Conservation (phyloP, 2,888 invertebrate genomes). For the Chloroclysta siterata region DNA sequence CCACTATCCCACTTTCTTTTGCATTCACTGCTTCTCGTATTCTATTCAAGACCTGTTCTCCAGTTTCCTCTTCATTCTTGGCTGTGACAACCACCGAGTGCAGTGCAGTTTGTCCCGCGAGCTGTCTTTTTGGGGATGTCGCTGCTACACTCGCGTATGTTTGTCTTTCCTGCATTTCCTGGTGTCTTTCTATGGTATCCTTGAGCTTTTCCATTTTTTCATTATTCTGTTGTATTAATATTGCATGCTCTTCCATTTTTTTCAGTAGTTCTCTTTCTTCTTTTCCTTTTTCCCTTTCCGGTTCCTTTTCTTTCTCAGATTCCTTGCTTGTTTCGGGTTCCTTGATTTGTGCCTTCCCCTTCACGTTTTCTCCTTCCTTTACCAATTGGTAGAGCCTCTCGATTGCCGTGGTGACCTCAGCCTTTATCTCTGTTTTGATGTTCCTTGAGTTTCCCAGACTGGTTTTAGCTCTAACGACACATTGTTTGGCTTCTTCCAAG, state of each 20-base stretch:
- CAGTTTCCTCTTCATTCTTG: not conserved
- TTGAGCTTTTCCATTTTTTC: not conserved
- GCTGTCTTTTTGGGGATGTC: not conserved
- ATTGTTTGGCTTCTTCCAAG: not conserved
- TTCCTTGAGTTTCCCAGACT: not conserved
- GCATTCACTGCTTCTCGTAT: not conserved
- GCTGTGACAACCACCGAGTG: not conserved
- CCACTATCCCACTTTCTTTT: not conserved
- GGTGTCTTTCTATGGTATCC: not conserved
- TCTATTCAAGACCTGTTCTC: not conserved
- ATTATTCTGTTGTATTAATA: not conserved
- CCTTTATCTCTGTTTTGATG: not conserved
- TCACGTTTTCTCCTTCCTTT: constrained; percentile 1
- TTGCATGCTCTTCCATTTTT: not conserved
- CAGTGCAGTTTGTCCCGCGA: not conserved
- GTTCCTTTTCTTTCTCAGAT: too few species aligned
- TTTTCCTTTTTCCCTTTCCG: not conserved
- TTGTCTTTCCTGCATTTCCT: not conserved
- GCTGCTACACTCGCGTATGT: constrained; percentile 1
- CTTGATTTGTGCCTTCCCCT: not conserved
- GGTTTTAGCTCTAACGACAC: not conserved
- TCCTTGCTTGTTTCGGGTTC: not conserved
- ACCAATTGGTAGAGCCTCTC: not conserved
- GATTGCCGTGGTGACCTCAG: not conserved
- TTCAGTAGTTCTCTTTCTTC: not conserved